A percentile compares a stretch with the other conserved stretches of the same genome.
Conservation (phyloP, 1,140 invertebrate genomes). For the Neelides sp. region DNA sequence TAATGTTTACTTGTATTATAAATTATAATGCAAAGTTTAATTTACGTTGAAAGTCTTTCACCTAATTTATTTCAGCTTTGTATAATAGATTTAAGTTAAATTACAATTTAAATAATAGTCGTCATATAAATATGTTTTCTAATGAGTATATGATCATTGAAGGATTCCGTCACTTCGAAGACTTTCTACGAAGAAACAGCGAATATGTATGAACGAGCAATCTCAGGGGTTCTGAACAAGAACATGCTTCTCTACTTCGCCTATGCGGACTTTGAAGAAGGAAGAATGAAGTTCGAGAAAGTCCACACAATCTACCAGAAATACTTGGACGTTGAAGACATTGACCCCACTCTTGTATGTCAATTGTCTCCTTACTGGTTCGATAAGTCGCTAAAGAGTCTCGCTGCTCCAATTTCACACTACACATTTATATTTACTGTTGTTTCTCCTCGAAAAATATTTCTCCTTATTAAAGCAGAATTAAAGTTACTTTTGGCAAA, state of each 20-base stretch:
- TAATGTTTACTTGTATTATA: neutral
- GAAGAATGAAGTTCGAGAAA: constrained; percentile 89
- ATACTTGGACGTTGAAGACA: constrained; percentile 71
- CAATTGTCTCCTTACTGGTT: too few relatives aligned
- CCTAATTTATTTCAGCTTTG: neutral
- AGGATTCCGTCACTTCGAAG: constrained; percentile 83
- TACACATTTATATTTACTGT: too few relatives aligned
- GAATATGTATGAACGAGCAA: constrained; percentile 84
- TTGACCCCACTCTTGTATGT: constrained; percentile 85
- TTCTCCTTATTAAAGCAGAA: too few relatives aligned
- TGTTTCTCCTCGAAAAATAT: too few relatives aligned
- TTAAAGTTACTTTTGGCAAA: too few relatives aligned
- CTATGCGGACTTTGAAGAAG: constrained; percentile 97
- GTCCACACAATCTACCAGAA: constrained; percentile 93
- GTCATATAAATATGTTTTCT: neutral
- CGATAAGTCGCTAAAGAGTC: too few relatives aligned
- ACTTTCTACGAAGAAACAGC: constrained; percentile 86
- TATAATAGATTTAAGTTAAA: constrained; percentile 8
- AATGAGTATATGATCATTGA: constrained; percentile 3
- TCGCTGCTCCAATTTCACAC: too few relatives aligned
- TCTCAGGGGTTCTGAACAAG: constrained; percentile 66
- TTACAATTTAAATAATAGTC: neutral
- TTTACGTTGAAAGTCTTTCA: neutral
- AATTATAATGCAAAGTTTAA: neutral
- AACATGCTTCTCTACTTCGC: constrained; percentile 94